Base-by-base conservation (phyloP, 2,797 vertebrate species). In the Pangasius sanitwongsei region DNA sequence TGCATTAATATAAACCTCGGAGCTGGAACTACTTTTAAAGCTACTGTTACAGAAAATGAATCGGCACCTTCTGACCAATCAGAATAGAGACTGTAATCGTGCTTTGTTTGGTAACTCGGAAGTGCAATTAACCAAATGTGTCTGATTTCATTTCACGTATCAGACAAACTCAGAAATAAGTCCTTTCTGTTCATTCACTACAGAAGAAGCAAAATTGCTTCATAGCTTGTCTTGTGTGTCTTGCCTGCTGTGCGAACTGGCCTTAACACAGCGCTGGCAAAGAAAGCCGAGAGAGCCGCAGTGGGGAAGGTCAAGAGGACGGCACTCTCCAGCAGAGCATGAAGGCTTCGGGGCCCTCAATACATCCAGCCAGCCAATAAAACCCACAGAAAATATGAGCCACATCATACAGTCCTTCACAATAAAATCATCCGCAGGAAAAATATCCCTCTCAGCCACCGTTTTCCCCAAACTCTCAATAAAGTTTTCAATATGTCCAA, bases 301-400 rank as follows among this genome's bases (percentile, higher is more conserved):
- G 61, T 44, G 63, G 28, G 50, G 72, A 87, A 86, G 85, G 89
- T 87, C 89, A 87, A 74, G 81, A 85, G 81, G 89, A 87, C 72
- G 53, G 48, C 80, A 34, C 82, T 80, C 82, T 87, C 86, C 89
- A 89, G 16, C 86, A 53, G 89, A 90, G 89, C 86, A 57, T 85
- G 89, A 80, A 90, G 86, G 82, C 82, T 80, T 63, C 65, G 12
- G 86, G 72, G 86, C 50, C 41, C 86, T 37, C 37, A 69, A 82
- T 74, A 78, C 83, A 85, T 77, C 82, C 31, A 72, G 61, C 13
- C 86, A 63, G 74, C 80, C 89, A 87, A 87, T 87, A 90, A 85
- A 89, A 63, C 37, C 23, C 41, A 55, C 12, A 87, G 85, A 85
- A 84, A 85, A 89, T 84, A 89, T 85, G 74, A 90, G 86, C 28